phyloP scores from a whole-genome alignment of 2,888 invertebrate genomes.

The Rhamphomyia laevipes region DNA sequence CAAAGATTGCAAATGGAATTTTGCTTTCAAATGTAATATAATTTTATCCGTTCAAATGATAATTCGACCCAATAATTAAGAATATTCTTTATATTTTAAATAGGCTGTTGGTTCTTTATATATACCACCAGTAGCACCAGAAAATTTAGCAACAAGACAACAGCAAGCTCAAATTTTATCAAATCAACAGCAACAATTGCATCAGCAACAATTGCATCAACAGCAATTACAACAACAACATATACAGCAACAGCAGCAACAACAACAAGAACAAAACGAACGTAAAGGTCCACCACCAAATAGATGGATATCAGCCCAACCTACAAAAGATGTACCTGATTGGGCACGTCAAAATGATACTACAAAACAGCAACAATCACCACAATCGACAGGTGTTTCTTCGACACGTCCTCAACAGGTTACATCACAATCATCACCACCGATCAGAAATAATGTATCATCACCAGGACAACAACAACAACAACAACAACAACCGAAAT shows the following conservation, averaged over 20 bases:
- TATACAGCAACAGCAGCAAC: conserved; percentile 18
- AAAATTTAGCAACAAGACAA: conserved; percentile 23
- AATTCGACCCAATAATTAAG: no score
- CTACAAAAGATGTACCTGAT: conserved; percentile 29
- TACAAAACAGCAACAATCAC: conserved; percentile 6
- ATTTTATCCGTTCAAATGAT: no score
- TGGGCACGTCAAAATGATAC: conserved; percentile 31
- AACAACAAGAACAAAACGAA: conserved; percentile 19
- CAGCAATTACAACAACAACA: conserved; percentile 43
- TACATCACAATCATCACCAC: background rate
- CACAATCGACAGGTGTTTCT: background rate
- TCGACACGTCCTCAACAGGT: background rate
- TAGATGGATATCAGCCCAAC: conserved; percentile 30
- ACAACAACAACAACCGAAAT: background rate
- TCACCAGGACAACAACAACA: background rate
- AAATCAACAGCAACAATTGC: conserved; percentile 21
- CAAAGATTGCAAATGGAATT: no score
- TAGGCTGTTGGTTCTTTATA: conserved; percentile 41
- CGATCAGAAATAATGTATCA: background rate
- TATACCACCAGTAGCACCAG: conserved; percentile 42
- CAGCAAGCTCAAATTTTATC: no score
- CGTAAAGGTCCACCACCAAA: conserved; percentile 18
- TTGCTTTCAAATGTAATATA: no score
- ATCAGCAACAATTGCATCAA: conserved; percentile 30
- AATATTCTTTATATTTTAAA: no score